phyloP scores from a whole-genome alignment of 2,113 vertebrate species.

The Delphinus delphis region DNA sequence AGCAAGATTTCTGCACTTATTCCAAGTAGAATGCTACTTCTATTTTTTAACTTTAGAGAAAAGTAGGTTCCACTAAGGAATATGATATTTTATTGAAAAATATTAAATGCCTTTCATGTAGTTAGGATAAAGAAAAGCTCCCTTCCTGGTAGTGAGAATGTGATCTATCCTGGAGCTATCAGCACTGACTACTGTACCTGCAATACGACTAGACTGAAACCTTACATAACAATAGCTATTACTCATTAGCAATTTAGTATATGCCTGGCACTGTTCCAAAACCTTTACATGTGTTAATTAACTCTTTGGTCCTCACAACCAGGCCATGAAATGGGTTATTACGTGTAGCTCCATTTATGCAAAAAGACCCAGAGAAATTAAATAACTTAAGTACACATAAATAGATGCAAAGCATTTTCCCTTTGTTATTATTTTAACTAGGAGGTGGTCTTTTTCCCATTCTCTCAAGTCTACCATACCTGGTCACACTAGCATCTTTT shows the following conservation, averaged over 20 bases:
- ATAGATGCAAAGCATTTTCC: background rate
- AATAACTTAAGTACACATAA: background rate
- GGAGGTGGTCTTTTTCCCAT: background rate
- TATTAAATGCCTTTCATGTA: background rate
- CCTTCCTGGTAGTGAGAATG: background rate
- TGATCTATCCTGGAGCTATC: fast-evolving
- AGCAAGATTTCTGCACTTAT: background rate
- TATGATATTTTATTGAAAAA: background rate
- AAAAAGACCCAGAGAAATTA: background rate
- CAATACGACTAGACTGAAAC: background rate
- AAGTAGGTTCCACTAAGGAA: background rate
- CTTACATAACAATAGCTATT: background rate
- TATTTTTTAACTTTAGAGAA: background rate
- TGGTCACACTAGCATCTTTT: background rate
- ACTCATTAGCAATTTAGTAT: background rate
- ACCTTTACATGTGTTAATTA: background rate
- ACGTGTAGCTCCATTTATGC: background rate
- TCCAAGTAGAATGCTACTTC: background rate
- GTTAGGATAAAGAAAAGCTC: background rate
- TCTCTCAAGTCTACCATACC: background rate
- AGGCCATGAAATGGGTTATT: background rate
- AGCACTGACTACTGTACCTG: background rate
- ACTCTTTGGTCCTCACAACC: background rate
- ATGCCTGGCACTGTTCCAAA: background rate
- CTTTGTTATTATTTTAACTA: background rate